These are phyloP conservation scores for Philypnodon macrostomus DNA, from an alignment of 2,797 vertebrate genomes.

Conservation along the genomic window DNA sequence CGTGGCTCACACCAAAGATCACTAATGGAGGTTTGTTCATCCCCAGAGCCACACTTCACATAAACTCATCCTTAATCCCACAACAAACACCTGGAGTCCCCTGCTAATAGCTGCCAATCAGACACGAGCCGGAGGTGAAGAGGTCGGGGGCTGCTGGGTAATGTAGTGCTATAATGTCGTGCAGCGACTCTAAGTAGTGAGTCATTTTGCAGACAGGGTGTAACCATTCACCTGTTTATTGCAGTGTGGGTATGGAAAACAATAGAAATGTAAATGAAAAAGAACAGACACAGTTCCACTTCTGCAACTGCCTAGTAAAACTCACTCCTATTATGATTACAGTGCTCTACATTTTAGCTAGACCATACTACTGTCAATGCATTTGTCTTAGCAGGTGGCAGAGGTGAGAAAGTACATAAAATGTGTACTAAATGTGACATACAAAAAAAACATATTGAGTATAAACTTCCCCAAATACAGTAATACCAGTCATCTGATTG, in stretches of 20 bases:
- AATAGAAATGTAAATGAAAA: not conserved
- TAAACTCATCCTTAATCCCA: constrained; percentile 51
- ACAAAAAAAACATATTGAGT: too few species aligned
- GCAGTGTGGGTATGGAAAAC: constrained; percentile 10
- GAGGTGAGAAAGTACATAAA: too few species aligned
- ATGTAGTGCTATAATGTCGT: constrained; percentile 46
- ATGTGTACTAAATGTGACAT: too few species aligned
- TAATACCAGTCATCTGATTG: too few species aligned
- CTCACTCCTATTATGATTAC: too few species aligned
- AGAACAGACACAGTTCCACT: too few species aligned
- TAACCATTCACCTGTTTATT: constrained; percentile 15
- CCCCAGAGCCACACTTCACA: constrained; percentile 54
- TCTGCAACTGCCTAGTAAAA: too few species aligned
- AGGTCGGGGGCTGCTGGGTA: constrained; percentile 37
- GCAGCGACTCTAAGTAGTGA: constrained; percentile 45
- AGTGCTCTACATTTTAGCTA: too few species aligned
- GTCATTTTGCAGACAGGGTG: constrained; percentile 33
- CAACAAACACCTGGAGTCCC: constrained; percentile 64
- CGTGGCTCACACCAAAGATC: constrained; percentile 51
- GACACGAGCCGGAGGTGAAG: constrained; percentile 30
- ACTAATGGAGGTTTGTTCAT: constrained; percentile 61
- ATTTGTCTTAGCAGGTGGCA: too few species aligned
- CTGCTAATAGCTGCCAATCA: constrained; percentile 42
- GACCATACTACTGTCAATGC: too few species aligned
- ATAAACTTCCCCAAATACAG: too few species aligned